These are phyloP conservation scores for Ceratina japonica DNA, from an alignment of 1,140 invertebrate genomes.

Conservation along the genomic window DNA sequence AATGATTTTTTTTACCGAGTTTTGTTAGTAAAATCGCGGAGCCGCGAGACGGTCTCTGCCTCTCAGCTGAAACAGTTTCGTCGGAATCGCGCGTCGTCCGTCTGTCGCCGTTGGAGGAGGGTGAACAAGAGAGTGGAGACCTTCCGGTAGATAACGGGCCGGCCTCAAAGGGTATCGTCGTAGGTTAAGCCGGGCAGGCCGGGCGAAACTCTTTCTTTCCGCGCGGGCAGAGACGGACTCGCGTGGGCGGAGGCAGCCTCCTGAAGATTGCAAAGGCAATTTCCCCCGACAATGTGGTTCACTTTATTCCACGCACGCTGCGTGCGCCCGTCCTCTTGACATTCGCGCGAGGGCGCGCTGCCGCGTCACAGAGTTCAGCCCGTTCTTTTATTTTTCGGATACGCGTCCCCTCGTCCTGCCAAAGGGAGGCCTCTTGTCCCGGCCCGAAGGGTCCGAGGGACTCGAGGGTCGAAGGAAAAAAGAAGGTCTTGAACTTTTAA, in stretches of 20 bases:
- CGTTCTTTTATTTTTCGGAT: too few relatives aligned
- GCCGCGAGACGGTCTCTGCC: background rate
- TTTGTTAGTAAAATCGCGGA: background rate
- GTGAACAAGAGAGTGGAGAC: conserved; percentile 12
- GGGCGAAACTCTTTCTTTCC: background rate
- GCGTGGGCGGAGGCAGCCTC: conserved; percentile 28
- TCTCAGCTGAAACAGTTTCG: conserved; percentile 11
- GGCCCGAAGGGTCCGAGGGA: too few relatives aligned
- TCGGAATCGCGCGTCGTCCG: background rate
- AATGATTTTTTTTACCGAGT: background rate
- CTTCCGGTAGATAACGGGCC: conserved; percentile 18
- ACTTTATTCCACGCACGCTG: conserved; percentile 36
- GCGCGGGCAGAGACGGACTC: conserved; percentile 5
- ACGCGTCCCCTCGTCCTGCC: too few relatives aligned
- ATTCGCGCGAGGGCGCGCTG: background rate
- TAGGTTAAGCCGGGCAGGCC: conserved; percentile 15
- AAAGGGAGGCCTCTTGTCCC: too few relatives aligned
- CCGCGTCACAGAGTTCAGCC: too few relatives aligned
- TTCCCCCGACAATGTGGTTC: conserved; percentile 28
- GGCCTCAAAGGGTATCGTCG: conserved; percentile 13
- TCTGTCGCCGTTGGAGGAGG: background rate
- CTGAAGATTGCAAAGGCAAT: conserved; percentile 50
- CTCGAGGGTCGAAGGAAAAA: too few relatives aligned
- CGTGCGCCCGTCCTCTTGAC: conserved; percentile 30
- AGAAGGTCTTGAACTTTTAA: too few relatives aligned